phyloP scores from a whole-genome alignment of 2,113 vertebrate genomes.

The Tragulus kanchil region DNA sequence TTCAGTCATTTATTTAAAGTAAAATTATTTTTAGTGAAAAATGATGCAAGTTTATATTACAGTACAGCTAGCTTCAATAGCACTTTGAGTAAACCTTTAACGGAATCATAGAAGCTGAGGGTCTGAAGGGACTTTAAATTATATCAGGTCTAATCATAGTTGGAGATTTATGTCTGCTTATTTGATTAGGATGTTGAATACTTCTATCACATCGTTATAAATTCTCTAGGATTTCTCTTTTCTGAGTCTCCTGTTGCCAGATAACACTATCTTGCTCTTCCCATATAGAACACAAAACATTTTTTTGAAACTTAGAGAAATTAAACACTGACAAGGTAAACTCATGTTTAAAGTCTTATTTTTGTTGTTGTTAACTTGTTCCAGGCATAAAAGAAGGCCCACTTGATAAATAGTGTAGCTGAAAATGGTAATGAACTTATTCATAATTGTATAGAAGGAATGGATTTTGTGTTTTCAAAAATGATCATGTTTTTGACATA shows the following conservation, averaged over 20 bases:
- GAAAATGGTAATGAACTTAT: constrained; percentile 30
- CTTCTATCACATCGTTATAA: neutral
- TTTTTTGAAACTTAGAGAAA: constrained; percentile 11
- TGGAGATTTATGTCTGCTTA: neutral
- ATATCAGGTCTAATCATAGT: neutral
- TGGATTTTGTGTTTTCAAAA: constrained; percentile 37
- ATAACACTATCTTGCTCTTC: neutral
- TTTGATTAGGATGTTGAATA: neutral
- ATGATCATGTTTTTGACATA: neutral
- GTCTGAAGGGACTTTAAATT: neutral
- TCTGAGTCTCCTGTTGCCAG: neutral
- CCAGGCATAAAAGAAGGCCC: neutral
- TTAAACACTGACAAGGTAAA: constrained; percentile 20
- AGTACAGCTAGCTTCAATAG: neutral
- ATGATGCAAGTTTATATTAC: constrained; percentile 20
- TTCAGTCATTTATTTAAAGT: constrained; percentile 15
- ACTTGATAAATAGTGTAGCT: neutral
- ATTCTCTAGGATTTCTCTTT: neutral
- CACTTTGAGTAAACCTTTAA: constrained; percentile 16
- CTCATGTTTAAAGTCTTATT: neutral
- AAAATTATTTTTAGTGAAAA: constrained; percentile 30
- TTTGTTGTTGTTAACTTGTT: constrained; percentile 2
- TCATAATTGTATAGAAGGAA: neutral
- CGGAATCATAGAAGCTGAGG: neutral
- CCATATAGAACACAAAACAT: neutral